These are phyloP conservation scores for Drosophila flavopinicola DNA, from an alignment of 2,888 invertebrate genomes.

Conservation along the genomic window DNA sequence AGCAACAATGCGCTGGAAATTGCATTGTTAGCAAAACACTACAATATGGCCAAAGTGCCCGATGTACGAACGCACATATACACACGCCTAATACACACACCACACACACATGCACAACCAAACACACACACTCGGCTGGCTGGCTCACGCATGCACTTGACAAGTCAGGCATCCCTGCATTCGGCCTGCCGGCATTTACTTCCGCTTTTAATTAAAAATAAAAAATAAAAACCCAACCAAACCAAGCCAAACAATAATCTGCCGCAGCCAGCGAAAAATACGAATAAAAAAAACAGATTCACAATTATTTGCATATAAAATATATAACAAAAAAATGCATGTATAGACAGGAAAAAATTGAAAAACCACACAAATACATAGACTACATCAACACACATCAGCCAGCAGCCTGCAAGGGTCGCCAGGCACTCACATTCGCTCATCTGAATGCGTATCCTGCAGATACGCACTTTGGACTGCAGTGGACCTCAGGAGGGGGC, in stretches of 20 bases:
- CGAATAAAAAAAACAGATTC: constrained; percentile 63
- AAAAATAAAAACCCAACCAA: constrained; percentile 68
- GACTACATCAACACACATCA: too few species aligned
- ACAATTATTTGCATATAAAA: constrained; percentile 77
- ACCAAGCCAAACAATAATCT: constrained; percentile 76
- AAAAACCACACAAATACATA: constrained; percentile 74
- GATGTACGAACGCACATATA: constrained; percentile 36
- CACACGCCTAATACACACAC: constrained; percentile 25
- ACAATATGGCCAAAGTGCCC: constrained; percentile 80
- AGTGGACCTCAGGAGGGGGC: constrained; percentile 14
- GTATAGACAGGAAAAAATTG: constrained; percentile 50
- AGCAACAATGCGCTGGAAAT: constrained; percentile 76
- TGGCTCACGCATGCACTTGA: constrained; percentile 55
- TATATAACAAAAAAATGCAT: constrained; percentile 40
- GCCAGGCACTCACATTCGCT: constrained; percentile 52
- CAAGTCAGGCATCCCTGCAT: constrained; percentile 50
- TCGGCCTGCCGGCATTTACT: constrained; percentile 67
- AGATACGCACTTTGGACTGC: constrained; percentile 71
- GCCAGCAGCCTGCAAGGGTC: constrained; percentile 59
- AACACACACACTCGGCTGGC: constrained; percentile 14
- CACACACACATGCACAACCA: constrained; percentile 21
- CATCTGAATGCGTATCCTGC: constrained; percentile 71
- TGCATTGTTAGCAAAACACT: constrained; percentile 81
- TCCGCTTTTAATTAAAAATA: constrained; percentile 81
- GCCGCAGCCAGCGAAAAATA: constrained; percentile 54